Evolutionary conservation across 2,888 invertebrate species (phyloP).

Genomic region (Dryococelus australis): DNA sequence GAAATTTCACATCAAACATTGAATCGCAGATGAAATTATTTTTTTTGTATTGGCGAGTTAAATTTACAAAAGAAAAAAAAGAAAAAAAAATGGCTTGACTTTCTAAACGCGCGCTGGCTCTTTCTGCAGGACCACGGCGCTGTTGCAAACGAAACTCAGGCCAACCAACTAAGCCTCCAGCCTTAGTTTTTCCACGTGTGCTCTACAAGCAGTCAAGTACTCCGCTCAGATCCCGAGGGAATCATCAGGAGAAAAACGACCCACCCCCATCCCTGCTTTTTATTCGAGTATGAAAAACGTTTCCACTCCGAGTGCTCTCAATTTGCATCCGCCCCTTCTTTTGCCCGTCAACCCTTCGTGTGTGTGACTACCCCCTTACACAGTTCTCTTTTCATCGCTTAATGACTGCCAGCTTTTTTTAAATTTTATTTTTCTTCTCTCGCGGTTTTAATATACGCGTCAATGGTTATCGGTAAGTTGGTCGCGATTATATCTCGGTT

Average conservation of each 20-base stretch:
- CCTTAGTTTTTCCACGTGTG: neutral
- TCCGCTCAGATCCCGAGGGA: neutral
- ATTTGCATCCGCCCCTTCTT: neutral
- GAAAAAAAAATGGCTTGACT: too few species aligned
- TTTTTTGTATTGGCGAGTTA: too few species aligned
- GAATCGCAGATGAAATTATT: too few species aligned
- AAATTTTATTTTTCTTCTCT: neutral
- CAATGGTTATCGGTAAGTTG: neutral
- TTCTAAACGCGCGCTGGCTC: too few species aligned
- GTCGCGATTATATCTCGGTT: conserved; percentile 16
- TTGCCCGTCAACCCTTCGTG: neutral
- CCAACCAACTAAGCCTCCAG: too few species aligned
- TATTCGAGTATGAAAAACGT: neutral
- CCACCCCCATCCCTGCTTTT: neutral
- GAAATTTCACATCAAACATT: too few species aligned
- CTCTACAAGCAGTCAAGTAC: neutral
- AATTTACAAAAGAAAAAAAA: too few species aligned
- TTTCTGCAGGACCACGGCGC: too few species aligned
- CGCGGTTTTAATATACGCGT: conserved; percentile 3
- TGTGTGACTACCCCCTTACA: neutral
- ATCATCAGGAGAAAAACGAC: neutral
- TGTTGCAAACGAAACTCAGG: too few species aligned
- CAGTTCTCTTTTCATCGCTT: neutral
- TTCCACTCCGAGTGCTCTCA: neutral
- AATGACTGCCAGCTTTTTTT: neutral